A percentile compares a stretch with the other conserved stretches of the same genome.
These are phyloP conservation scores for Umimayanthus kanabou DNA, from an alignment of 92 coral and sea anemone species.

Conservation along the genomic window DNA sequence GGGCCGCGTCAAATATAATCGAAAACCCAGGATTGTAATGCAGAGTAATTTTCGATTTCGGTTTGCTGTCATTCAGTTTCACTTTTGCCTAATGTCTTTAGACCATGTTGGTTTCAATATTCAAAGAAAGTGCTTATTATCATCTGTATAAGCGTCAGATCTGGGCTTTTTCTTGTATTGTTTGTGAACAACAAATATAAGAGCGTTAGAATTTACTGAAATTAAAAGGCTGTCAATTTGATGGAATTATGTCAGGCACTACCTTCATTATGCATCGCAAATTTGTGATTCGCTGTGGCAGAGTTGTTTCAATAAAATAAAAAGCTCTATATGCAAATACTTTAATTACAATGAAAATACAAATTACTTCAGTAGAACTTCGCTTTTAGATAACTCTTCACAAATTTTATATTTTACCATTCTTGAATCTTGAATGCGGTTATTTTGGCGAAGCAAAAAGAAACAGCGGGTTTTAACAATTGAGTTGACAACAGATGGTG, in stretches of 20 bases:
- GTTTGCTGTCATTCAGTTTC: not conserved
- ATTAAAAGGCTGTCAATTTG: conserved; percentile 3
- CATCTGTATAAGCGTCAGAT: not conserved
- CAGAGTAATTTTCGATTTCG: not conserved
- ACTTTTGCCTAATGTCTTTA: too few species aligned
- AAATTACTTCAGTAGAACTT: not conserved
- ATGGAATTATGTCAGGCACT: not conserved
- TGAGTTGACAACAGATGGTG: not conserved
- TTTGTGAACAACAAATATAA: conserved; percentile 4
- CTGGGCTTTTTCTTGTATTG: conserved; percentile 4
- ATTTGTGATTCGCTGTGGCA: not conserved
- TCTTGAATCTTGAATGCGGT: not conserved
- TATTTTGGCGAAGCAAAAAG: not conserved
- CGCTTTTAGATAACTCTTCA: not conserved
- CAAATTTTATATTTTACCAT: not conserved
- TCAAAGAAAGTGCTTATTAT: not conserved
- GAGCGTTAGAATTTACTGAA: conserved; percentile 6
- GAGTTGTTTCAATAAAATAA: not conserved
- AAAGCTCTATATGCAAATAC: conserved; percentile 5
- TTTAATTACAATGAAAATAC: not conserved
- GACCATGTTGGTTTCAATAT: not conserved
- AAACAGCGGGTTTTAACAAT: not conserved
- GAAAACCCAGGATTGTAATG: not conserved
- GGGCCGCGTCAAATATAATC: not conserved
- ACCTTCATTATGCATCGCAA: not conserved